phyloP scores from a whole-genome alignment of 2,113 vertebrate genomes.

The Pituophis catenifer region DNA sequence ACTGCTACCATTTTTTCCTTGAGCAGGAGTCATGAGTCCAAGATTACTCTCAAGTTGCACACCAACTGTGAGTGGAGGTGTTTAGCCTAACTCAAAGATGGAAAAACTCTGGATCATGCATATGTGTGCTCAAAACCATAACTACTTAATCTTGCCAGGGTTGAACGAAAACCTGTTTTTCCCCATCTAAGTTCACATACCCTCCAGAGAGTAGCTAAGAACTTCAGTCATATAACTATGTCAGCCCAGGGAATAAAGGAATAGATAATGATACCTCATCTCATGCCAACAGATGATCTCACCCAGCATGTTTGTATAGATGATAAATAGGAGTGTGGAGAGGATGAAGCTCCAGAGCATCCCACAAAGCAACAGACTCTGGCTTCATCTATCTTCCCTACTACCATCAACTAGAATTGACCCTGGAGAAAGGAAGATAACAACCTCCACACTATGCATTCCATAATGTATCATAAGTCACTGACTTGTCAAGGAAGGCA shows the following conservation, averaged over 20 bases:
- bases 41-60: background rate
- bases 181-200: background rate
- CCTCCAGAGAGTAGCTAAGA: background rate
- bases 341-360: background rate
- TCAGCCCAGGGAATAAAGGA: background rate
- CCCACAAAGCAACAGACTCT: background rate
- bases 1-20: background rate
- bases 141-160: background rate
- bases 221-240: background rate
- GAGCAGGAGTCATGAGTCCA: background rate
- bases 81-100: background rate
- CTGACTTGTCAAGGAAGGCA: background rate
- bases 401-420: background rate
- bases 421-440: background rate
- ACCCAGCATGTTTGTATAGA: background rate
- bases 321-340: background rate
- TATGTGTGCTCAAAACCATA: background rate
- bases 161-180: background rate
- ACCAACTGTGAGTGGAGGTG: background rate
- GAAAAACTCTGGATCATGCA: background rate
- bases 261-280: background rate
- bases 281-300: background rate
- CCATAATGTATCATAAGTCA: background rate
- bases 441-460: background rate
- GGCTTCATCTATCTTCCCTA: background rate